Percentiles rank a stretch among this genome's conserved stretches.
Evolutionary conservation across 1,140 invertebrate genomes (phyloP).

Genomic region (Sinella curviseta): DNA sequence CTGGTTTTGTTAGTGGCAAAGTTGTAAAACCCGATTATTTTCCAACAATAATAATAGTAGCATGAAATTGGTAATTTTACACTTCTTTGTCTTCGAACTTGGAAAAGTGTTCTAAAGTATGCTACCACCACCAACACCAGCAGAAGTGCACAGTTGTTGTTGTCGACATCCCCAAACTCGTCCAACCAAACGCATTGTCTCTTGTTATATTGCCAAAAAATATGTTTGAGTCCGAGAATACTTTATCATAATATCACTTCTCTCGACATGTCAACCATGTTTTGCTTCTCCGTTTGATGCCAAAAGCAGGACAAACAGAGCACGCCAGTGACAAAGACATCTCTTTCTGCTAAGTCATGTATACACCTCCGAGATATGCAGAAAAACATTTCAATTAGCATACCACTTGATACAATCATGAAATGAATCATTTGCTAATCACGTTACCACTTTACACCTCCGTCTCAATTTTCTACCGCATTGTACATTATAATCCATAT

Average conservation of each 20-base stretch:
- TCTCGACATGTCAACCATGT: neutral
- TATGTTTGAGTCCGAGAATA: neutral
- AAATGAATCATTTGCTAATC: conserved; percentile 17
- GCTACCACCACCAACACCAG: neutral
- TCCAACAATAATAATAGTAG: too few relatives aligned
- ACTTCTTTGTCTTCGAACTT: neutral
- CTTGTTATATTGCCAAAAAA: neutral
- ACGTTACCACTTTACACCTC: neutral
- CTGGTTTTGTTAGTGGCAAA: too few relatives aligned
- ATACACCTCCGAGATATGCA: neutral
- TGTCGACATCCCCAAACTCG: too few relatives aligned
- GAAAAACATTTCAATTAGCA: conserved; percentile 9
- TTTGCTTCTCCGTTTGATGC: neutral
- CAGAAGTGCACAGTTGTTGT: neutral
- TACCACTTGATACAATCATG: neutral
- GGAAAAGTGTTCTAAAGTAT: too few relatives aligned
- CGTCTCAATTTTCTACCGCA: too few relatives aligned
- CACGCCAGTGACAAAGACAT: neutral
- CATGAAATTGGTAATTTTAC: neutral
- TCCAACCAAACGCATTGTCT: neutral
- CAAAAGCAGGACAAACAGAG: neutral
- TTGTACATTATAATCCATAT: too few relatives aligned
- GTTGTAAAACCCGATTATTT: too few relatives aligned
- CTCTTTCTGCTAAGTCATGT: neutral
- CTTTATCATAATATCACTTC: neutral